phyloP scores from a whole-genome alignment of 2,797 vertebrate genomes.

The Neosilurus mollespiculum region DNA sequence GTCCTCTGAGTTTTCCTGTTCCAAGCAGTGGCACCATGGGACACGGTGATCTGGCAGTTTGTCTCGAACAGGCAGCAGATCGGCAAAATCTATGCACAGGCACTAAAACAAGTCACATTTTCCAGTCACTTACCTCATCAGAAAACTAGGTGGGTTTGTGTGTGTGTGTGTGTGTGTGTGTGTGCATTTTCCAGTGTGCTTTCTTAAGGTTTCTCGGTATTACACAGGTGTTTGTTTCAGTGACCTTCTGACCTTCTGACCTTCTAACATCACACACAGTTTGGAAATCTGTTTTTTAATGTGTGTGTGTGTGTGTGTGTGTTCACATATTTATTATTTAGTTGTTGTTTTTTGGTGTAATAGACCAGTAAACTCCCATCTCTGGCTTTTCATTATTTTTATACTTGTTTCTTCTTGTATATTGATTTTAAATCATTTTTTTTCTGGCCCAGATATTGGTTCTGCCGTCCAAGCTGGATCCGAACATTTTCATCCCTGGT shows the following conservation, averaged over 20 bases:
- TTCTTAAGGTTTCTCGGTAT: not conserved
- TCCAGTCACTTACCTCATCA: conserved; percentile 17
- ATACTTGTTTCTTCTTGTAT: not conserved
- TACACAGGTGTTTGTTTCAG: conserved; percentile 1
- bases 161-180: not conserved
- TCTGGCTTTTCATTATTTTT: not conserved
- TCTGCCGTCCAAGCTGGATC: not conserved
- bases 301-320: no score
- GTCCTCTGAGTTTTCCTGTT: conserved; percentile 33
- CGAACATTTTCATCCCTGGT: not conserved
- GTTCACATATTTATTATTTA: not conserved
- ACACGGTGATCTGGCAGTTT: conserved; percentile 33
- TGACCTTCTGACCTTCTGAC: not conserved
- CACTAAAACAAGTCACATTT: conserved; percentile 31
- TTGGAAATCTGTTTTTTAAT: not conserved
- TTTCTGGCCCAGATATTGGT: not conserved
- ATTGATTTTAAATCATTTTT: not conserved
- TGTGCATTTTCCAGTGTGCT: not conserved
- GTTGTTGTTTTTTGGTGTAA: not conserved
- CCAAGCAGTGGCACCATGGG: not conserved
- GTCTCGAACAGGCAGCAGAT: conserved; percentile 7
- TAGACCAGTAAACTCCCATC: not conserved
- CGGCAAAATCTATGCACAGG: conserved; percentile 17
- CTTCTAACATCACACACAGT: not conserved
- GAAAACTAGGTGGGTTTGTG: not conserved